Evolutionary conservation across 1,140 invertebrate species (phyloP).

Genomic region (Drosophila nasuta): DNA sequence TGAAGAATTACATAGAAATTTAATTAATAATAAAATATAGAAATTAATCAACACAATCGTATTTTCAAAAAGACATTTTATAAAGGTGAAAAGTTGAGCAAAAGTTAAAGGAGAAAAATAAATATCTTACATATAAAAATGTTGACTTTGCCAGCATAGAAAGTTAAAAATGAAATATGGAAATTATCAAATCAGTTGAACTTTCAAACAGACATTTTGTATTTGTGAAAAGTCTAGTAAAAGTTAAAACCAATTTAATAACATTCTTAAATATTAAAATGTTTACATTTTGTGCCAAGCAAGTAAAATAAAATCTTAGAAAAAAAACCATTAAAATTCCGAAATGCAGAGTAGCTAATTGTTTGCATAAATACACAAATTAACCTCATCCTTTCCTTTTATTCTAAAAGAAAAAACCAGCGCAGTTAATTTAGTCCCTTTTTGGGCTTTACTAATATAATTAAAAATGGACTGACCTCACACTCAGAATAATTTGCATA

Average conservation of each 20-base stretch:
- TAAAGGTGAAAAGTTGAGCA: too few species aligned
- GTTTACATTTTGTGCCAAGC: not conserved
- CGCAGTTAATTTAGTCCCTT: conserved; percentile 19
- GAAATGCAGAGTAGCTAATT: conserved; percentile 35
- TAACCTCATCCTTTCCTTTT: conserved; percentile 24
- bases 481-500: not conserved
- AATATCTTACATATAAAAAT: not conserved
- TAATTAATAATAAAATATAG: too few species aligned
- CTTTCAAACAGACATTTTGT: too few species aligned
- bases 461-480: not conserved
- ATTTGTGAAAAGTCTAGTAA: too few species aligned
- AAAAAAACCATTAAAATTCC: conserved; percentile 21
- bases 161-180: not conserved
- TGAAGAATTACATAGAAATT: too few species aligned
- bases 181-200: too few species aligned
- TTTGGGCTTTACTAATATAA: conserved; percentile 7
- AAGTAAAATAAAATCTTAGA: not conserved
- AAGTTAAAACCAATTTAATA: too few species aligned
- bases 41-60: too few species aligned
- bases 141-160: not conserved
- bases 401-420: conserved; percentile 24
- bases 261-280: not conserved
- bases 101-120: too few species aligned
- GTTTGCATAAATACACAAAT: conserved; percentile 57
- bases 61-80: too few species aligned